These are phyloP conservation scores for Tupaia chinensis DNA, from an alignment of 2,113 vertebrate genomes.

Conservation along the genomic window DNA sequence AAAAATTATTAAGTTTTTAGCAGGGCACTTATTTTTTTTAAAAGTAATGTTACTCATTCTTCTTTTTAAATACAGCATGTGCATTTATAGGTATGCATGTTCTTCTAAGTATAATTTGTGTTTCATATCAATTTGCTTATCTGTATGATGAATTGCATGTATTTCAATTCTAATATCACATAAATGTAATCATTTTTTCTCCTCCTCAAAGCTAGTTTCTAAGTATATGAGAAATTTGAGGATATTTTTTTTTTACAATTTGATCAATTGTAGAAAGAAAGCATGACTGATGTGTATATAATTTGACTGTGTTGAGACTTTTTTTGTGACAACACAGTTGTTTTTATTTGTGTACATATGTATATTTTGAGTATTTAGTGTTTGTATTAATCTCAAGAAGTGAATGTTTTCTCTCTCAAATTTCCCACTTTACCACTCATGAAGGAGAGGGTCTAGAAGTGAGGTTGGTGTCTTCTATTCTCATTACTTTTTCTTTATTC, in stretches of 20 bases:
- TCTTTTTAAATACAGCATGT: neutral
- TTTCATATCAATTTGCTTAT: neutral
- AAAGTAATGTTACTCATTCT: neutral
- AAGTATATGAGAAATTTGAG: neutral
- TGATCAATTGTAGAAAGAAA: neutral
- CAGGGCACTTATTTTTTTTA: neutral
- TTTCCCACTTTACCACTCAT: too few relatives aligned
- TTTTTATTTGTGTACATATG: neutral
- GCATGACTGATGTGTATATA: neutral
- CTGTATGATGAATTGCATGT: neutral
- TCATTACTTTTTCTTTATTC: neutral
- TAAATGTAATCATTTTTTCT: constrained; percentile 1
- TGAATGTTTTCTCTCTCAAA: neutral
- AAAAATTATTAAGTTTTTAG: neutral
- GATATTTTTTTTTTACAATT: neutral
- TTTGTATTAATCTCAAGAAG: neutral
- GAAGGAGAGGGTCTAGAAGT: neutral
- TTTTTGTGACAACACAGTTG: neutral
- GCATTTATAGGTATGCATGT: neutral
- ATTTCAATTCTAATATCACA: neutral
- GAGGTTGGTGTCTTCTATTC: neutral
- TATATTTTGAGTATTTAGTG: neutral
- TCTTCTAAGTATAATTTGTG: neutral
- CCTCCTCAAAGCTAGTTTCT: neutral
- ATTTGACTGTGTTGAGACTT: neutral